Percentiles rank a stretch among this genome's conserved stretches.
Conservation (phyloP, 2,888 invertebrate species). For the Pyrrhia umbra region DNA sequence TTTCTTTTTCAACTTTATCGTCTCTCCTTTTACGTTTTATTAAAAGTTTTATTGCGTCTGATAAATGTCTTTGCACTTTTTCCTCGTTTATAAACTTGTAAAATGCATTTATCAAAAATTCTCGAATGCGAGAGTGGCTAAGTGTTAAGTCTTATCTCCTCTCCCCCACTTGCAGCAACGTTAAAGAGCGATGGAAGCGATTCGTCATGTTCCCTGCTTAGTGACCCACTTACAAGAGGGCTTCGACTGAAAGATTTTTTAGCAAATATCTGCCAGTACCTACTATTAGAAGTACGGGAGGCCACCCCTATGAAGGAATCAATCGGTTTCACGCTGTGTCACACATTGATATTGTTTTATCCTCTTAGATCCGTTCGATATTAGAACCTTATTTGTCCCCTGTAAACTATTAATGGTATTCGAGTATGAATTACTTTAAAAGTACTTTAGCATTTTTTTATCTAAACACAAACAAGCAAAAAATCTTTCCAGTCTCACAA, state of each 20-base stretch:
- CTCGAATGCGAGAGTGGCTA: constrained; percentile 68
- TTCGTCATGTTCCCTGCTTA: constrained; percentile 83
- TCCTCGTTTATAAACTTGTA: constrained; percentile 48
- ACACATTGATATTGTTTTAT: constrained; percentile 75
- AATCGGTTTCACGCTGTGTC: constrained; percentile 76
- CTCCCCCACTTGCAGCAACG: constrained; percentile 72
- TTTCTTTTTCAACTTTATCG: constrained; percentile 53
- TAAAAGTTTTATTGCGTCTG: constrained; percentile 30
- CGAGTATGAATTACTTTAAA: constrained; percentile 22
- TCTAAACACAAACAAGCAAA: constrained; percentile 59
- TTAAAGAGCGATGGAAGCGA: constrained; percentile 83
- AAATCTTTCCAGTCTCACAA: constrained; percentile 56
- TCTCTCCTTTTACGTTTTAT: constrained; percentile 45
- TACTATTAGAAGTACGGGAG: constrained; percentile 64
- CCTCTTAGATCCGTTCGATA: constrained; percentile 66
- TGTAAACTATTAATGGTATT: constrained; percentile 6
- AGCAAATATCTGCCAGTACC: constrained; percentile 68
- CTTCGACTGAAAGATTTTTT: constrained; percentile 70
- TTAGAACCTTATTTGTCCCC: constrained; percentile 35
- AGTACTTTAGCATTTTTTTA: constrained; percentile 34
- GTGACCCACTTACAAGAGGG: constrained; percentile 81
- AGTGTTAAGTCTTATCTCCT: constrained; percentile 80
- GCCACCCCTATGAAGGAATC: constrained; percentile 75
- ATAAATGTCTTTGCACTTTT: constrained; percentile 48
- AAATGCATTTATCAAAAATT: constrained; percentile 73